phyloP scores from a whole-genome alignment of 2,888 invertebrate genomes.

The Miltochrista miniata region DNA sequence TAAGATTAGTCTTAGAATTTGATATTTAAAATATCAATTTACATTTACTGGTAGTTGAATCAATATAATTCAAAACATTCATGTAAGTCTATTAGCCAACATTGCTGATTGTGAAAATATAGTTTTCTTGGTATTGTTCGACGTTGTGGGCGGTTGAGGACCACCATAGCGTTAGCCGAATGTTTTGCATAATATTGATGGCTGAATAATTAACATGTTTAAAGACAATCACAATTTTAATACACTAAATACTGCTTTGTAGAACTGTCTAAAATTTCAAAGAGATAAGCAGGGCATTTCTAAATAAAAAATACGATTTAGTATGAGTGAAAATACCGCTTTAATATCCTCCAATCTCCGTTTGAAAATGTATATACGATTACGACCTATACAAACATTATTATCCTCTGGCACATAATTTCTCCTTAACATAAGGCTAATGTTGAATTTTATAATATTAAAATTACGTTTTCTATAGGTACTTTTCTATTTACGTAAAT shows the following conservation, averaged over 20 bases:
- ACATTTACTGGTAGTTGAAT: background rate
- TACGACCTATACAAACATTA: no score
- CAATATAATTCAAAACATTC: background rate
- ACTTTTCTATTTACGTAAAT: no score
- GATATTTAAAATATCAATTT: background rate
- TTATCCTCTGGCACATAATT: no score
- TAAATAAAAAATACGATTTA: background rate
- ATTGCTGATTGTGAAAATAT: constrained; percentile 4
- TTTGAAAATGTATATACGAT: no score
- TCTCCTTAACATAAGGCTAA: no score
- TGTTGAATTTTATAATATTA: no score
- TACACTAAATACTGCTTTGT: background rate
- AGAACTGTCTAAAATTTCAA: background rate
- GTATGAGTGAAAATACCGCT: no score
- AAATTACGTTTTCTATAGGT: no score
- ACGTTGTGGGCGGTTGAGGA: background rate
- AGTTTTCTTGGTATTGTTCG: constrained; percentile 5
- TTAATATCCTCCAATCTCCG: no score
- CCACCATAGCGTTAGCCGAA: constrained; percentile 5
- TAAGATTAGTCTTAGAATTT: background rate
- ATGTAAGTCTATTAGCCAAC: constrained; percentile 1
- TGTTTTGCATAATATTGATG: constrained; percentile 4
- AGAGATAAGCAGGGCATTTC: no score
- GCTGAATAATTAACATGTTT: background rate
- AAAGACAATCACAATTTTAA: background rate